Evolutionary conservation across 2,113 vertebrate genomes (phyloP), one percentile per base, ranked within the genome.

Genomic region (Platichthys stellatus): DNA sequence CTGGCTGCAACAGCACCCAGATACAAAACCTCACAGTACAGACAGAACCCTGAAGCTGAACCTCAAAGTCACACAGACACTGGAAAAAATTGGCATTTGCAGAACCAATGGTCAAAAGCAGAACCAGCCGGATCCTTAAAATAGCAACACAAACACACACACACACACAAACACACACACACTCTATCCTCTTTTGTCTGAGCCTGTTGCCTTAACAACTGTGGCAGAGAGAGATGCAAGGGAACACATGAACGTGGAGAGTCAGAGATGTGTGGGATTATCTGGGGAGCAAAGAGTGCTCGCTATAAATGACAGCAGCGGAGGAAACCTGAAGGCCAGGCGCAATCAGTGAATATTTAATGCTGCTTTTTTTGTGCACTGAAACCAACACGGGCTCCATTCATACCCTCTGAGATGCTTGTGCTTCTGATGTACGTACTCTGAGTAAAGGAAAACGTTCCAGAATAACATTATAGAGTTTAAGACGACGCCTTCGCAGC

Each of bases 291-390:
- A 1, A 62, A 72, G 72, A 47, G 26, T 59, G 64, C 31, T 40
- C 3, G n/a, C 57, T 70, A 12, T 60, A 54, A 78, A 82, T 14
- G 47, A 81, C 69, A 66, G 68, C 61, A 15, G 63, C 61, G 11
- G 65, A 71, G 58, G 75, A 79, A 81, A 86, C 78, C 84, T 70
- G 72, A 83, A 81, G 69, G 74, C 78, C 70, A 7, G 31, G 31
- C 31, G 6, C 72, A 12, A 20, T 40, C 63, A 1, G 69, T 88
- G 80, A 91, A 91, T 91, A 93, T 92, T 91, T 90, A 72, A 90
- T 89, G 75, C 57, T 38, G 24, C 71, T 31, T 67, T 31, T 24
- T 75, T 26, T 70, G 67, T 54, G 76, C 4, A 67, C 64, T 76
- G 75, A 85, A 86, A 80, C 67, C 64, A 59, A 47, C 76, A 54